Evolutionary conservation across 37 sponge, comb jelly and placozoan species (phyloP).

Genomic region (Crambe crambe): DNA sequence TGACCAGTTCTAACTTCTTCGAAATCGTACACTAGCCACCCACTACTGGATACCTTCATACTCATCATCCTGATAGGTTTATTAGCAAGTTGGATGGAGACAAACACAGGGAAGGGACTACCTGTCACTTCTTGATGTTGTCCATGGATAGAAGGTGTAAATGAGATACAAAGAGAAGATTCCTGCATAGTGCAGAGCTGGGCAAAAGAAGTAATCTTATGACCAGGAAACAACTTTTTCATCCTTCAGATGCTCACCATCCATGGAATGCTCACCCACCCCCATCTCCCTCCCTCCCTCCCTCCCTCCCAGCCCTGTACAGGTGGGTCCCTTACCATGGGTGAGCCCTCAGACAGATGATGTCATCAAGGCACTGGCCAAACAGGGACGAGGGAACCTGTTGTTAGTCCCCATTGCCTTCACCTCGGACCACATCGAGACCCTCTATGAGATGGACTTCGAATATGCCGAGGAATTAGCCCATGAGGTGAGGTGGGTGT

Average conservation of each 20-base stretch:
- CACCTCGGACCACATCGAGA: constrained; percentile 98
- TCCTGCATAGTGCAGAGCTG: constrained; percentile 83
- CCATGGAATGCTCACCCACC: neutral
- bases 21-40: no score
- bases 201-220: no score
- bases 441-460: constrained; percentile 89
- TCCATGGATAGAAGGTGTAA: no score
- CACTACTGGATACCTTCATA: no score
- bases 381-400: constrained; percentile 65
- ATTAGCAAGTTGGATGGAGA: no score
- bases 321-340: constrained; percentile 83
- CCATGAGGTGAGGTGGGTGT: constrained; percentile 42
- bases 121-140: no score
- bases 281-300: neutral
- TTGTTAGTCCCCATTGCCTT: constrained; percentile 95
- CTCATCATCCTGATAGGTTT: no score
- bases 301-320: no score
- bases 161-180: constrained; percentile 82
- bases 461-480: constrained; percentile 87
- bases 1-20: no score
- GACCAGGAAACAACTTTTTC: no score
- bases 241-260: constrained; percentile 79
- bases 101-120: no score
- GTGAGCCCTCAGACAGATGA: constrained; percentile 95
- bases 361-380: constrained; percentile 80